Conservation (phyloP, 2,113 vertebrate genomes). For the Siniperca chuatsi region DNA sequence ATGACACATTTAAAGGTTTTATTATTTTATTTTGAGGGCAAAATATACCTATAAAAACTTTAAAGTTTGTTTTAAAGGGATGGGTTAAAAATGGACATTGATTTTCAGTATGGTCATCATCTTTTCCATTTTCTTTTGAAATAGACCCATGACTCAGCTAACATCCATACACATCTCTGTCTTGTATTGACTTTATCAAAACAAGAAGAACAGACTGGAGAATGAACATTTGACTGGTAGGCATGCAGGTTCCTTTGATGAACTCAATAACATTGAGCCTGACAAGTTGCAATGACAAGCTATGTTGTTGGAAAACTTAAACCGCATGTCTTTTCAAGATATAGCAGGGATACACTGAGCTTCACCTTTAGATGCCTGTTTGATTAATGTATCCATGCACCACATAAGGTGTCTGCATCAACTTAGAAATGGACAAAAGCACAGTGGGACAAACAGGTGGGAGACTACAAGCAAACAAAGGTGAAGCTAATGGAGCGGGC, state of each 20-base stretch:
- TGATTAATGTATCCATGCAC: slow-evolving; percentile 40
- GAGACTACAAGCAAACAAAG: slow-evolving; percentile 74
- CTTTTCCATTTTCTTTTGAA: slow-evolving; percentile 35
- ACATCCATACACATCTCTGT: not conserved
- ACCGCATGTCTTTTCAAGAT: not conserved
- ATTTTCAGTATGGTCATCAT: slow-evolving; percentile 32
- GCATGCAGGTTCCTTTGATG: not conserved
- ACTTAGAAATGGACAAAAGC: slow-evolving; percentile 62
- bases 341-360: not conserved
- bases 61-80: slow-evolving; percentile 18
- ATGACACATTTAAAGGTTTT: not conserved
- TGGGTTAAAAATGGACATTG: slow-evolving; percentile 9
- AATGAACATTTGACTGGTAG: not conserved
- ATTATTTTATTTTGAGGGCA: not conserved
- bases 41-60: not conserved
- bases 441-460: slow-evolving; percentile 65
- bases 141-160: slow-evolving; percentile 15
- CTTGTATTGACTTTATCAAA: slow-evolving; percentile 27
- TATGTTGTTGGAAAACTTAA: not conserved
- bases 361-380: slow-evolving; percentile 28
- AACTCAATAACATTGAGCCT: not conserved
- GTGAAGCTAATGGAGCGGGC: slow-evolving; percentile 72
- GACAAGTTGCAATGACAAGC: not conserved
- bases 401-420: slow-evolving; percentile 8
- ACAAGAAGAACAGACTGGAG: not conserved